Evolutionary conservation across 2,888 invertebrate genomes (phyloP).

Genomic region (Macropis europaea): DNA sequence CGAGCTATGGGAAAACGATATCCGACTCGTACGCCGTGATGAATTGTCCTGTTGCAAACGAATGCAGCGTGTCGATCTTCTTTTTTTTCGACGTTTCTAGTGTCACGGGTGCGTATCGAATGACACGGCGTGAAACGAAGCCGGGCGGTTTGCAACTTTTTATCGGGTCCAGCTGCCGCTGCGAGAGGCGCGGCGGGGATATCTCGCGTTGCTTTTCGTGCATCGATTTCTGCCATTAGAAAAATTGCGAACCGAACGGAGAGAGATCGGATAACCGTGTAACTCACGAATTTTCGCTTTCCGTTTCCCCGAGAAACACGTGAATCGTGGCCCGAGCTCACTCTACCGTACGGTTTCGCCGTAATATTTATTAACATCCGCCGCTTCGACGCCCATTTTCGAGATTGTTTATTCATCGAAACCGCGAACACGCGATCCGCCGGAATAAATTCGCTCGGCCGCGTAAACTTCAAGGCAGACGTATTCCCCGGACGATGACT

Average conservation of each 20-base stretch:
- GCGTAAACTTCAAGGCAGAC: too few species aligned
- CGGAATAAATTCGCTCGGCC: too few species aligned
- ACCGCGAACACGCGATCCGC: too few species aligned
- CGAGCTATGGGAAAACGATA: slow-evolving; percentile 33
- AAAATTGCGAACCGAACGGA: not conserved
- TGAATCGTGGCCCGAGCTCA: slow-evolving; percentile 20
- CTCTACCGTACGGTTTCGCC: not conserved
- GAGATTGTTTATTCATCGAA: too few species aligned
- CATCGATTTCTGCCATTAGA: too few species aligned
- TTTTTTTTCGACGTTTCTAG: not conserved
- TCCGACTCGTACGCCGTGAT: slow-evolving; percentile 4
- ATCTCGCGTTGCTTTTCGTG: too few species aligned
- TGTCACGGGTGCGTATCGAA: slow-evolving; percentile 1
- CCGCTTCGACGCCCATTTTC: slow-evolving; percentile 13
- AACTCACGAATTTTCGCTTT: slow-evolving; percentile 22
- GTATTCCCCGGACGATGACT: too few species aligned
- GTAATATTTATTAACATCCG: slow-evolving; percentile 20
- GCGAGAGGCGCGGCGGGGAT: too few species aligned
- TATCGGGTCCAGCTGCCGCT: not conserved
- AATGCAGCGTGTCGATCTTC: slow-evolving; percentile 28
- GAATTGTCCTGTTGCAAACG: not conserved
- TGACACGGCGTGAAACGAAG: slow-evolving; percentile 18
- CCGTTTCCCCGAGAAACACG: slow-evolving; percentile 23
- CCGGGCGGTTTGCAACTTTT: slow-evolving; percentile 9
- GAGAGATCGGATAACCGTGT: slow-evolving; percentile 28